Evolutionary conservation across 1,140 invertebrate genomes (phyloP), one percentile per base, ranked within the genome.

Genomic region (Atta cephalotes): DNA sequence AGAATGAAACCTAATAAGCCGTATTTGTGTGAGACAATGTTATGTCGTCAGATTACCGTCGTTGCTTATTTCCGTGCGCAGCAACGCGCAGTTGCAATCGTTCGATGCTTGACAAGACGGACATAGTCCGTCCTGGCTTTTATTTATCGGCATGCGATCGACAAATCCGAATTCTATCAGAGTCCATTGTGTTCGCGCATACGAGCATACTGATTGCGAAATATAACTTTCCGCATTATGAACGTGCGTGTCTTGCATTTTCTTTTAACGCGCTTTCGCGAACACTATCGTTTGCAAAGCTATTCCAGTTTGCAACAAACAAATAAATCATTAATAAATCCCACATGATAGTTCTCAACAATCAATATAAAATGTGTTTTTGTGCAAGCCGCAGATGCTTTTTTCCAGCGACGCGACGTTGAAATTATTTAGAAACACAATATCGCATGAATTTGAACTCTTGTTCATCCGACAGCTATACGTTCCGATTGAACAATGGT

Each of bases 111-210:
- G 21, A 56, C 25, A 63, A 88, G 68, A 86, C 71, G 68, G 31
- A 88, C 62, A 21, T 10, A 28, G 31, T 9, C 28, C 10, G 49
- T 66, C 66, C 56, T 28, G 58, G n/a, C 58, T 86, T 86, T 86
- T 45, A 65, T 86, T 79, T 79, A 86, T 88, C 49, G 76, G 21
- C 5, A 35, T 53, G 25, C 51, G 21, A 39, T n/a, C 18, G 28
- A 58, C 45, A 25, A 31, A 65, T 78, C 45, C 35, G 25, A 65
- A 72, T 60, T 35, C 56, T 60, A 68, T 62, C 74, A 10, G 14
- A 62, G 21, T 16, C 18, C 21, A 16, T 14, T 31, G 16, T 31
- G 58, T 10, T 0, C 35, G 56, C n/a, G n/a, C n/a, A 49, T 12
- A 10, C 31, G 66, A 3, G 35, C 18, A 9, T n/a, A 12, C 18